Conservation (phyloP, 2,113 vertebrate genomes). For the Lepus americanus region DNA sequence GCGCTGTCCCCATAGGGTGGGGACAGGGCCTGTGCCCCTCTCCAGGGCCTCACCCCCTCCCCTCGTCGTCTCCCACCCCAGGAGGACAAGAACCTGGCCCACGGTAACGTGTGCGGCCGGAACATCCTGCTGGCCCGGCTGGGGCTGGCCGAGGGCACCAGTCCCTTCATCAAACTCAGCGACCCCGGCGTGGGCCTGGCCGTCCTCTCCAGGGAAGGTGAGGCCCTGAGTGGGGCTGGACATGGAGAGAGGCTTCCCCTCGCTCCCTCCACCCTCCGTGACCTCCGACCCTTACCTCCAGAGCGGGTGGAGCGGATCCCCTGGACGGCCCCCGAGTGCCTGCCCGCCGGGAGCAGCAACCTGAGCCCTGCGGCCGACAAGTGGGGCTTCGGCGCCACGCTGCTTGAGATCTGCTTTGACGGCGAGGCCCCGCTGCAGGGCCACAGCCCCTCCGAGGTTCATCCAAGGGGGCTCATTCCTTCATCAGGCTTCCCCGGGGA, state of each 20-base stretch:
- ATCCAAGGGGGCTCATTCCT: too few species aligned
- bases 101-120: slow-evolving; percentile 96
- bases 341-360: slow-evolving; percentile 80
- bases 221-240: not conserved
- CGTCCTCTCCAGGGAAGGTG: slow-evolving; percentile 93
- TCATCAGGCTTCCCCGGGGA: not conserved
- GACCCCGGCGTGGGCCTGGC: slow-evolving; percentile 93
- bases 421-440: slow-evolving; percentile 92
- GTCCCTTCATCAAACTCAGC: slow-evolving; percentile 95
- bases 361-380: slow-evolving; percentile 90
- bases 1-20: not conserved
- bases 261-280: not conserved
- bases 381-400: slow-evolving; percentile 95
- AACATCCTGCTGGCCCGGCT: slow-evolving; percentile 93
- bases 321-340: slow-evolving; percentile 95
- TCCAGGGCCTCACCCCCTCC: not conserved
- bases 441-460: slow-evolving; percentile 90
- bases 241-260: fast-evolving
- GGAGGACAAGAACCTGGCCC: slow-evolving; percentile 94
- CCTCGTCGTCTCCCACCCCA: slow-evolving; percentile 67
- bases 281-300: slow-evolving; percentile 67
- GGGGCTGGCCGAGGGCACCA: slow-evolving; percentile 89
- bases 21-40: too few species aligned
- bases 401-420: slow-evolving; percentile 96
- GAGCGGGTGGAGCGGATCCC: slow-evolving; percentile 95